Percentiles rank a stretch among this genome's conserved stretches.
Evolutionary conservation across 2,113 vertebrate genomes (phyloP).

Genomic region (Nothobranchius furzeri): DNA sequence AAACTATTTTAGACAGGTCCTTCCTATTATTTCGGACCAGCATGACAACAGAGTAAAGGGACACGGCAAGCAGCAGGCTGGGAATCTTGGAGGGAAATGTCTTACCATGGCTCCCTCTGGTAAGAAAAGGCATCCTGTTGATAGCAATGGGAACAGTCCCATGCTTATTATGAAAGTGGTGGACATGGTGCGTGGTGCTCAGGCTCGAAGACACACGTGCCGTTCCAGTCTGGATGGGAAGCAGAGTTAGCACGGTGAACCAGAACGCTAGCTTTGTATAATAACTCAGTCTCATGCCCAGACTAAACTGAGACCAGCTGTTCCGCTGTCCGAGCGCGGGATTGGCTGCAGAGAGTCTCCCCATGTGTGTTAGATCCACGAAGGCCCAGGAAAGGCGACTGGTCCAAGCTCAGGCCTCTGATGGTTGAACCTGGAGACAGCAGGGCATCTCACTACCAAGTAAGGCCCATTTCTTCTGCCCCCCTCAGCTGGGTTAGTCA

Average conservation of each 20-base stretch:
- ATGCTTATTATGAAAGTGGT: constrained; percentile 95
- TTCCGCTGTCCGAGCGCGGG: constrained; percentile 54
- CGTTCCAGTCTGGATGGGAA: constrained; percentile 80
- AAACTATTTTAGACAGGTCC: not conserved
- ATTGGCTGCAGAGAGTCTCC: constrained; percentile 55
- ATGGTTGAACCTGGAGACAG: constrained; percentile 65
- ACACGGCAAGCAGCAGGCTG: constrained; percentile 4
- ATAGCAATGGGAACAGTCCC: constrained; percentile 93
- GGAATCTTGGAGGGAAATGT: constrained; percentile 28
- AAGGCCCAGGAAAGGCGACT: constrained; percentile 58
- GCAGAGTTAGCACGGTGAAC: constrained; percentile 71
- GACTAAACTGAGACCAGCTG: constrained; percentile 62
- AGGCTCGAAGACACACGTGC: constrained; percentile 93
- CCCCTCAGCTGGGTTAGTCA: constrained; percentile 45
- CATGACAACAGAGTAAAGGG: constrained; percentile 8
- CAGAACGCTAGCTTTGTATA: constrained; percentile 77
- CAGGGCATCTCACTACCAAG: constrained; percentile 75
- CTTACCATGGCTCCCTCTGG: constrained; percentile 93
- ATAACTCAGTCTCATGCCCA: constrained; percentile 75
- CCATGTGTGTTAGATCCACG: constrained; percentile 67
- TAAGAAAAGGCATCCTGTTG: constrained; percentile 94
- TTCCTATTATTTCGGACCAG: constrained; percentile 8
- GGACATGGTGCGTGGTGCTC: constrained; percentile 94
- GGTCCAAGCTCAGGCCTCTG: constrained; percentile 57
- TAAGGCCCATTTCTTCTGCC: constrained; percentile 59